phyloP scores from a whole-genome alignment of 2,113 vertebrate species.

The Ailuropoda melanoleuca region DNA sequence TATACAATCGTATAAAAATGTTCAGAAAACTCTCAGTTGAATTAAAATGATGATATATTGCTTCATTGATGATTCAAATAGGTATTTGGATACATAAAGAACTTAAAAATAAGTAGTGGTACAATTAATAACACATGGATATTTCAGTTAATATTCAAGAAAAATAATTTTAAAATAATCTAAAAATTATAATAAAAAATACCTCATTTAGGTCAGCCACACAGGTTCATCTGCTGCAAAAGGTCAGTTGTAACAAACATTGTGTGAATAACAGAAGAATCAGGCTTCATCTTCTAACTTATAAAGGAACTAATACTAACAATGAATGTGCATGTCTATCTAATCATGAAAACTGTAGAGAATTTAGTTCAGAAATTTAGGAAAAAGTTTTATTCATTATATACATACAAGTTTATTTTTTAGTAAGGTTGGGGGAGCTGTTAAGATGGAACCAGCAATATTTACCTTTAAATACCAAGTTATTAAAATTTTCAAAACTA shows the following conservation, averaged over 20 bases:
- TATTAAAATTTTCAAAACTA: background rate
- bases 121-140: background rate
- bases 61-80: background rate
- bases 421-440: background rate
- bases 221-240: background rate
- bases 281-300: background rate
- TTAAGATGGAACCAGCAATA: background rate
- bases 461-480: background rate
- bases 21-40: background rate
- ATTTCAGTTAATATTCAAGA: background rate
- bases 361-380: background rate
- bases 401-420: background rate
- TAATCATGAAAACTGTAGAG: background rate
- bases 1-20: background rate
- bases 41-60: background rate
- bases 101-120: background rate
- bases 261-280: background rate
- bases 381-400: background rate
- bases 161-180: background rate
- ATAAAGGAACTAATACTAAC: background rate
- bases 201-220: background rate
- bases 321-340: background rate
- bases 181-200: background rate
- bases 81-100: background rate
- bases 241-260: background rate